Conservation (phyloP, 2,888 invertebrate genomes). For the Protophormia terraenovae region DNA sequence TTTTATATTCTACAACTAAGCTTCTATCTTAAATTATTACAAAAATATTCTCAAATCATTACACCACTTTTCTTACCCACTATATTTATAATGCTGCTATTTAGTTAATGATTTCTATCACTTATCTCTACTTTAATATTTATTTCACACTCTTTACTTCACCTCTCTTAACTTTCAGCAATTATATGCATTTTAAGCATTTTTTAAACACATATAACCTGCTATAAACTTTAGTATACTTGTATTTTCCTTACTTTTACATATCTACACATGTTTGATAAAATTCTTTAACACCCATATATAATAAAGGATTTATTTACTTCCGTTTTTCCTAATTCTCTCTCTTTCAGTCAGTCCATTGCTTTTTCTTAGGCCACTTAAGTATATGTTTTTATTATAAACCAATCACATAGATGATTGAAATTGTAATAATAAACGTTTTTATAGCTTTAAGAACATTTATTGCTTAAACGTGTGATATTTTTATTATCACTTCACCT, state of each 20-base stretch:
- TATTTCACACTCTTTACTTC: not conserved
- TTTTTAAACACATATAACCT: not conserved
- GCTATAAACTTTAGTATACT: not conserved
- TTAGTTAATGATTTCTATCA: not conserved
- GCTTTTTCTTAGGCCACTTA: not conserved
- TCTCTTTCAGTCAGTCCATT: not conserved
- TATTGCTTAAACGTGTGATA: slow-evolving; percentile 60
- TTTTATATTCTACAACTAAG: too few species aligned
- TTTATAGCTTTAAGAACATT: slow-evolving; percentile 59
- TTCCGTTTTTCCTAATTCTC: too few species aligned
- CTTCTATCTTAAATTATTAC: too few species aligned
- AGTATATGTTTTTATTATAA: slow-evolving; percentile 1
- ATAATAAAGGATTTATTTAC: slow-evolving; percentile 2
- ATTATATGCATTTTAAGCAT: slow-evolving; percentile 20
- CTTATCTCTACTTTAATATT: not conserved
- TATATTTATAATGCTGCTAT: not conserved
- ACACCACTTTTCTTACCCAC: not conserved
- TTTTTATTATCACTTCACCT: slow-evolving; percentile 30
- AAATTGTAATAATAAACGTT: slow-evolving; percentile 35
- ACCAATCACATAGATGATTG: slow-evolving; percentile 50
- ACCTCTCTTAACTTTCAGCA: not conserved
- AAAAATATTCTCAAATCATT: not conserved
- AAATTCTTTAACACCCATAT: not conserved
- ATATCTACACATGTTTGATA: not conserved
- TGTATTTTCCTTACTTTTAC: not conserved